Conservation (phyloP, 2,113 vertebrate species). For the Butorides virescens region DNA sequence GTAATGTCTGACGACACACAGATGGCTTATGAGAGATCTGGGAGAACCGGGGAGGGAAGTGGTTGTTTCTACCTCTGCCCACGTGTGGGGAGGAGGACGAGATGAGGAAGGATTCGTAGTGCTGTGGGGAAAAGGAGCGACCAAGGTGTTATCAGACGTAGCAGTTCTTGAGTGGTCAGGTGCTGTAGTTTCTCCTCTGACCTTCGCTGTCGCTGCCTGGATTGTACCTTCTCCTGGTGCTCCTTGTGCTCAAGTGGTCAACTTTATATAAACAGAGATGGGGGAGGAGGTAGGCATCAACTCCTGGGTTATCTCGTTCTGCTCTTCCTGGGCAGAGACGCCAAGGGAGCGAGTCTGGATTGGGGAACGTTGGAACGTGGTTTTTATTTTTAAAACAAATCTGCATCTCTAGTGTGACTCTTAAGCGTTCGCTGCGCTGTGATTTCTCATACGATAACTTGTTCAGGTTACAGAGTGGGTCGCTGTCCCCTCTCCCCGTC, state of each 20-base stretch:
- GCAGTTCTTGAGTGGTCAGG: not conserved
- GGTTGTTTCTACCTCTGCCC: not conserved
- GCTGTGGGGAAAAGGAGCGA: not conserved
- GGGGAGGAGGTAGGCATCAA: not conserved
- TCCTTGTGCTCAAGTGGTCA: not conserved
- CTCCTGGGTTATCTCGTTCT: not conserved
- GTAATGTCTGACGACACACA: not conserved
- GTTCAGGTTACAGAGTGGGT: not conserved
- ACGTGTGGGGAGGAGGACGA: not conserved
- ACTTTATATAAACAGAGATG: not conserved
- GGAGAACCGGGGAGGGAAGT: not conserved
- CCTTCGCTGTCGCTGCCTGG: not conserved
- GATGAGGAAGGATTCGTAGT: not conserved
- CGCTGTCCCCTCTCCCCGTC: not conserved
- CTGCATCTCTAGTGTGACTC: conserved; percentile 22
- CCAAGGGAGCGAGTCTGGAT: not conserved
- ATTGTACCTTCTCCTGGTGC: not conserved
- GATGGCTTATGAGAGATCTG: not conserved
- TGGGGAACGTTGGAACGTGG: not conserved
- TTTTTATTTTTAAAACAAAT: conserved; percentile 16
- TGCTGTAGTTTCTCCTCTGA: not conserved
- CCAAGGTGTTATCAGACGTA: not conserved
- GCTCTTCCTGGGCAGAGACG: not conserved
- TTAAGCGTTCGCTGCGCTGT: not conserved
- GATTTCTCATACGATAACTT: not conserved